A percentile compares a stretch with the other conserved stretches of the same genome.
Conservation (phyloP, 2,888 invertebrate genomes). For the Cephalotes varians region DNA sequence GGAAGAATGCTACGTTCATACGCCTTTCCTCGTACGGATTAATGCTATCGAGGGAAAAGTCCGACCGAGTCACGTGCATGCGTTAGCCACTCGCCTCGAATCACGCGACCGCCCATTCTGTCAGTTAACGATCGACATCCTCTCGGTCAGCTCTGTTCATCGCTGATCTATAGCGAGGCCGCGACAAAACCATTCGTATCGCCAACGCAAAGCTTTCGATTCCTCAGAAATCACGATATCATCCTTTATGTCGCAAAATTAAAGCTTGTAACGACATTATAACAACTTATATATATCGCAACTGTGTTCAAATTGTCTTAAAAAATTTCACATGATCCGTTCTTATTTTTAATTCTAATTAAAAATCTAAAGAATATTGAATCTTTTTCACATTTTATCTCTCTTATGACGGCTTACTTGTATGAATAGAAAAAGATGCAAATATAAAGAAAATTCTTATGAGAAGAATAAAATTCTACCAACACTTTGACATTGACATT, state of each 20-base stretch:
- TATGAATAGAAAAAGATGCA: not conserved
- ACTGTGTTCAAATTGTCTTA: not conserved
- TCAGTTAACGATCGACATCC: constrained; percentile 69
- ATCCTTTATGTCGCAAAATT: not conserved
- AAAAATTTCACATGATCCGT: not conserved
- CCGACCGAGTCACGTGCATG: constrained; percentile 76
- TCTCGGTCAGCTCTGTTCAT: constrained; percentile 46
- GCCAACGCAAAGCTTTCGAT: not conserved
- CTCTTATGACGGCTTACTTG: not conserved
- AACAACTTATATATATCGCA: not conserved
- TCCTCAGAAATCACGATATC: not conserved
- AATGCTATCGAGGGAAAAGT: constrained; percentile 73
- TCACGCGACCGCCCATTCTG: constrained; percentile 76
- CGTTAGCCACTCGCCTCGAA: constrained; percentile 70
- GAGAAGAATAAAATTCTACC: not conserved
- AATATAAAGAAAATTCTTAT: not conserved
- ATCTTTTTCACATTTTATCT: not conserved
- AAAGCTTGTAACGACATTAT: not conserved
- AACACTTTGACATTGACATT: constrained; percentile 43
- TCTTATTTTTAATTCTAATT: constrained; percentile 4
- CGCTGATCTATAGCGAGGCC: constrained; percentile 33
- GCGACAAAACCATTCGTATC: constrained; percentile 56
- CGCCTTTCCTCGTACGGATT: constrained; percentile 66
- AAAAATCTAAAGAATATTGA: not conserved
- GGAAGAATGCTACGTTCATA: constrained; percentile 58